Conservation (phyloP, 2,888 invertebrate species). For the Cheilosia urbana region DNA sequence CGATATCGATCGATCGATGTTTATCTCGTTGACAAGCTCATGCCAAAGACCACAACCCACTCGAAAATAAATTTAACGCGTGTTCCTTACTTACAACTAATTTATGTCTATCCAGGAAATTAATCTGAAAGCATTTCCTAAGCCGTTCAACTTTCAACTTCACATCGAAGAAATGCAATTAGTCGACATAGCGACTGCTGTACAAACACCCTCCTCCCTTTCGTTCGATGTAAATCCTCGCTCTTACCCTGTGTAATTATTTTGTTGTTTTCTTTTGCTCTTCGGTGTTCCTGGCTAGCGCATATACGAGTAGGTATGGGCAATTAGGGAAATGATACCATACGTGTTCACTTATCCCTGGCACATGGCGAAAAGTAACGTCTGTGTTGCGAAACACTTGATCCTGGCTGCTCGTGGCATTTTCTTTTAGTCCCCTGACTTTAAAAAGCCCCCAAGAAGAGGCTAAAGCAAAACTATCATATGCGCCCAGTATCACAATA, state of each 20-base stretch:
- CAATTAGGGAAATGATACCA: conserved; percentile 63
- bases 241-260: conserved; percentile 41
- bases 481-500: conserved; percentile 16
- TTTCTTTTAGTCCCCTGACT: conserved; percentile 28
- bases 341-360: conserved; percentile 48
- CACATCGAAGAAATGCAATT: conserved; percentile 63
- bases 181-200: conserved; percentile 27
- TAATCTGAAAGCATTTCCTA: conserved; percentile 59
- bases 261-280: conserved; percentile 19
- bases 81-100: conserved; percentile 23
- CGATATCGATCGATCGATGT: no score
- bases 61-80: not conserved
- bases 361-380: conserved; percentile 44
- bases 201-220: conserved; percentile 6
- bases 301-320: conserved; percentile 12
- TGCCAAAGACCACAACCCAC: no score
- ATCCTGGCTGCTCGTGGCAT: conserved; percentile 51
- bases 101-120: conserved; percentile 66
- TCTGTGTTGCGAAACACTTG: conserved; percentile 57
- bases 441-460: conserved; percentile 7
- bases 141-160: conserved; percentile 63
- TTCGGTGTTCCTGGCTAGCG: not conserved
- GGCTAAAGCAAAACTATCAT: conserved; percentile 50
- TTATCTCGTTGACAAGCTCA: no score
- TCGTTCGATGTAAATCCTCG: conserved; percentile 21